Evolutionary conservation across 2,888 invertebrate species (phyloP).

Genomic region (Palloptera scutellata): DNA sequence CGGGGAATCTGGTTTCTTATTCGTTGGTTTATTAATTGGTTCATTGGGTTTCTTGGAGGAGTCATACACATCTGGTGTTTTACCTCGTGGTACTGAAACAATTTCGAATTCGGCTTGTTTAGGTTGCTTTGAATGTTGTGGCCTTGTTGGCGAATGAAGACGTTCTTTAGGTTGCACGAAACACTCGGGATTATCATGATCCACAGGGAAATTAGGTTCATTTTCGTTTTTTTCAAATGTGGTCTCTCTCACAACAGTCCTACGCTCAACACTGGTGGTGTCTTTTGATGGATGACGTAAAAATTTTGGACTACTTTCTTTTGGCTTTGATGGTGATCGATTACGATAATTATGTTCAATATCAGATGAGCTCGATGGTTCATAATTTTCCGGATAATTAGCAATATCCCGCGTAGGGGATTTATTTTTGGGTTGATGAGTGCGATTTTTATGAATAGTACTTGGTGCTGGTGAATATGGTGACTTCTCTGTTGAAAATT

Average conservation of each 20-base stretch:
- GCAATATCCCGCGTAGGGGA: conserved; percentile 34
- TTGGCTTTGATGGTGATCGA: conserved; percentile 36
- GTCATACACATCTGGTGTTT: neutral
- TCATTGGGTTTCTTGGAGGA: neutral
- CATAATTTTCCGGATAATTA: conserved; percentile 26
- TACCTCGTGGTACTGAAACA: neutral
- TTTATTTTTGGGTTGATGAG: conserved; percentile 38
- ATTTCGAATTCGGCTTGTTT: neutral
- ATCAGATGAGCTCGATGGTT: conserved; percentile 32
- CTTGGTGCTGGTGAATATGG: conserved; percentile 46
- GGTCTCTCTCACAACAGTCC: conserved; percentile 48
- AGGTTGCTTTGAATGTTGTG: neutral
- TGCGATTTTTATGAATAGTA: conserved; percentile 43
- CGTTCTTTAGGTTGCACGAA: neutral
- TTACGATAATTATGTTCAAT: conserved; percentile 36
- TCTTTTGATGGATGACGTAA: conserved; percentile 36
- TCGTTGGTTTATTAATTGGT: too few species aligned
- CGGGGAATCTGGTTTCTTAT: too few species aligned
- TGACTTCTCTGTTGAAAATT: conserved; percentile 46
- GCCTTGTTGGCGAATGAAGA: neutral
- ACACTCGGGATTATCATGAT: neutral
- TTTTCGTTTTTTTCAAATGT: conserved; percentile 45
- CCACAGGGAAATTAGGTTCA: conserved; percentile 15
- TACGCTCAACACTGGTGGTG: conserved; percentile 48
- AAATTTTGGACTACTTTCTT: conserved; percentile 32